Base-by-base conservation (phyloP, 2,888 invertebrate genomes). In the Agonopterix arenella region DNA sequence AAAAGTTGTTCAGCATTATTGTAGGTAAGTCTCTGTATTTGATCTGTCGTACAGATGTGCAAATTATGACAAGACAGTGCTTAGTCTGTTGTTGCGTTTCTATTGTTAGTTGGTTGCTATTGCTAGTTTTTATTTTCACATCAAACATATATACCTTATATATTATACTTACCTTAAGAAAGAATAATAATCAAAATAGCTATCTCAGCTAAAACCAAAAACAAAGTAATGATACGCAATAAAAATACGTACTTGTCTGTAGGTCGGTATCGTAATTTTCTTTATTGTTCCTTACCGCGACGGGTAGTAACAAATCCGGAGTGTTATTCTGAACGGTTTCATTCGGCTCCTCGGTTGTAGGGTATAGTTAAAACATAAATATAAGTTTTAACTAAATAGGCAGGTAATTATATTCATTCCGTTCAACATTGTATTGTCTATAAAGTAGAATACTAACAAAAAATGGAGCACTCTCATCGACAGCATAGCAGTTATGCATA, bases 221-320 rank as follows among this genome's bases (percentile, higher is more conserved):
- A 28, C n/a, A 46, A 46, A 36, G 2, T 47, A 46, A 50, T 50
- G 43, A 16, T 16, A 11, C 53, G 59, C 61, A 61, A 60, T 64
- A 68, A 66, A 70, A 68, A 67, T 68, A 63, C 28, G 28, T 68
- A 60, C 57, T 56, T 64, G 58, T 70, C 64, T 66, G 66, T 74
- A 72, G 62, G 66, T 71, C 54, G 64, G 67, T 68, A 72, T 71
- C 66, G 79, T 76, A 78, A 79, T 79, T 79, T 78, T 73, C 77
- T 78, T 79, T 78, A 79, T 79, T 79, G 77, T 75, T 74, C 65
- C 67, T 73, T 68, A 70, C 75, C 71, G 70, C 75, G 71, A 68
- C 71, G 70, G 65, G 68, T 59, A 70, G 70, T 69, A 70, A 74
- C 76, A 73, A 73, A 74, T 68, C 68, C 64, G 58, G 49, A 46